A percentile compares a stretch with the other conserved stretches of the same genome.
Evolutionary conservation across 1,140 invertebrate species (phyloP).

Genomic region (Drosophila micromelanica): DNA sequence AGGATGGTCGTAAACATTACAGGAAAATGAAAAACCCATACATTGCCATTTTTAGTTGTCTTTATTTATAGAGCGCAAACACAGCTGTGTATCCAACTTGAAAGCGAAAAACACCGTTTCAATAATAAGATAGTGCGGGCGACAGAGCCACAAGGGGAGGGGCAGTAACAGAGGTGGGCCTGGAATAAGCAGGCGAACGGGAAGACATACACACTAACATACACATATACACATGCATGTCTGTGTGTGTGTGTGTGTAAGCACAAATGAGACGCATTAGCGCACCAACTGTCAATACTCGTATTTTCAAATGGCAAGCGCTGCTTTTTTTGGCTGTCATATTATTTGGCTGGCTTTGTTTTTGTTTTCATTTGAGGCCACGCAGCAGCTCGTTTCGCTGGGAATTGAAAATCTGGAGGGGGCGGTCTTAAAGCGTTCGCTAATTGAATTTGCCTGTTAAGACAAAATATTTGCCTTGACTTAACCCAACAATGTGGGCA

Average conservation of each 20-base stretch:
- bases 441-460: conserved; percentile 68
- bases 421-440: conserved; percentile 41
- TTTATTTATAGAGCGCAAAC: conserved; percentile 78
- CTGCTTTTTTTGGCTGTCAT: conserved; percentile 45
- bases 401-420: not conserved
- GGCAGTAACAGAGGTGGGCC: not conserved
- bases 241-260: no score
- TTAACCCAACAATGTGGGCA: conserved; percentile 45
- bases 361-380: conserved; percentile 35
- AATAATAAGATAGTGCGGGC: conserved; percentile 38
- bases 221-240: not conserved
- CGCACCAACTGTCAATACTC: conserved; percentile 61
- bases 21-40: conserved; percentile 41
- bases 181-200: conserved; percentile 10
- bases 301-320: conserved; percentile 54
- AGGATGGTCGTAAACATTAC: conserved; percentile 22
- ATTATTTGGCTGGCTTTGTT: conserved; percentile 31
- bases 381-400: conserved; percentile 9
- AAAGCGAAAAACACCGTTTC: conserved; percentile 48
- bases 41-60: conserved; percentile 72
- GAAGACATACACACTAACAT: not conserved
- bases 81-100: conserved; percentile 61
- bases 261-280: conserved; percentile 42
- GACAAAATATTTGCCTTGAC: conserved; percentile 29
- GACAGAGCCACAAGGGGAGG: conserved; percentile 1